Percentiles rank a stretch among this genome's conserved stretches.
phyloP scores from a whole-genome alignment of 2,888 invertebrate species.

The Metallyticus violacea region DNA sequence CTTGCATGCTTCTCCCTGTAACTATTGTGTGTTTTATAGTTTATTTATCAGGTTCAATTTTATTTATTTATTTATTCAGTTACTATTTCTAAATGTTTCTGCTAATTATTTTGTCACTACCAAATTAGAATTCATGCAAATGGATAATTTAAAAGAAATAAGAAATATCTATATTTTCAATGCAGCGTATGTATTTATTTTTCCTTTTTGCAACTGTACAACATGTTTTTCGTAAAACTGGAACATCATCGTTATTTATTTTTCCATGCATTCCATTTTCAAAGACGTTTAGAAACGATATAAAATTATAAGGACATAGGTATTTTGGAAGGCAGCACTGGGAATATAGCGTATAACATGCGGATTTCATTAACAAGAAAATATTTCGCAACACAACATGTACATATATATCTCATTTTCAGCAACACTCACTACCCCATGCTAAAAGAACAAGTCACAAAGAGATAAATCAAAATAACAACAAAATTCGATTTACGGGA shows the following conservation, averaged over 20 bases:
- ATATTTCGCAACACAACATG: background rate
- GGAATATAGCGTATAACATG: background rate
- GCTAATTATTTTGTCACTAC: too few relatives aligned
- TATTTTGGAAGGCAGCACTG: background rate
- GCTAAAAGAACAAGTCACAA: background rate
- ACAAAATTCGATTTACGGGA: background rate
- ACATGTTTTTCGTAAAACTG: background rate
- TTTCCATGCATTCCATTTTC: background rate
- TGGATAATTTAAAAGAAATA: too few relatives aligned
- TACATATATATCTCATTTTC: background rate
- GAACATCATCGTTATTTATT: background rate
- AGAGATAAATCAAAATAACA: background rate
- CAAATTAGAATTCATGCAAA: background rate
- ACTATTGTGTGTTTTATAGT: too few relatives aligned
- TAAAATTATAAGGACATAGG: background rate
- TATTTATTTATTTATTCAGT: too few relatives aligned
- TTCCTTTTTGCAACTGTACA: background rate
- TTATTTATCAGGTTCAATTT: too few relatives aligned
- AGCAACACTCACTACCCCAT: background rate
- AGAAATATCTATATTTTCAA: background rate
- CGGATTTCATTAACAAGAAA: background rate
- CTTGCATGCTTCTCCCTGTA: too few relatives aligned
- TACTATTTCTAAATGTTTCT: too few relatives aligned
- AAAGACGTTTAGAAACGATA: background rate
- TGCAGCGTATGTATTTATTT: background rate